A percentile compares a stretch with the other conserved stretches of the same genome.
These are phyloP conservation scores for Boloria euphrosyne DNA, from an alignment of 2,888 invertebrate genomes.

Conservation along the genomic window DNA sequence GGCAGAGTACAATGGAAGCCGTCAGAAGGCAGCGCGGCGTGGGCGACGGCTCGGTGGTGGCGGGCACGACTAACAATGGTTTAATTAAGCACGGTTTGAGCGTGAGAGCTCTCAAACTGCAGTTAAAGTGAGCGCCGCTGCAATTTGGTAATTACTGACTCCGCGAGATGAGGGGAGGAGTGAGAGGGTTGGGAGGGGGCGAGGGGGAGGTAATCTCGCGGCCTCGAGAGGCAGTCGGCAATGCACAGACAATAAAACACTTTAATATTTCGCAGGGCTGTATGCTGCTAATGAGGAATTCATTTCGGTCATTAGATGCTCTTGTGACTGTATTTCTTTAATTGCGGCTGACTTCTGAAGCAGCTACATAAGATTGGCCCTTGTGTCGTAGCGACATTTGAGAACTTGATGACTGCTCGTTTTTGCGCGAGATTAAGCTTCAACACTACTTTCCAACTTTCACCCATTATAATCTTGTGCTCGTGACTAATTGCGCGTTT, in stretches of 20 bases:
- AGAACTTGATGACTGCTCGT: slow-evolving; percentile 17
- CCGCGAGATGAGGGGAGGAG: slow-evolving; percentile 28
- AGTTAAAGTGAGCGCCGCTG: slow-evolving; percentile 51
- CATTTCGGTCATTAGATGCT: slow-evolving; percentile 42
- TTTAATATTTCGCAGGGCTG: slow-evolving; percentile 40
- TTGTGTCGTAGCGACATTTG: slow-evolving; percentile 27
- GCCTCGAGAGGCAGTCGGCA: slow-evolving; percentile 44
- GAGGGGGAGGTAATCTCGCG: slow-evolving; percentile 44
- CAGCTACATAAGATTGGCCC: slow-evolving; percentile 36
- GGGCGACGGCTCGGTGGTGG: slow-evolving; percentile 22
- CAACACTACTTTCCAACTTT: slow-evolving; percentile 20
- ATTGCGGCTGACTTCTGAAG: slow-evolving; percentile 38
- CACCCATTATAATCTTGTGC: slow-evolving; percentile 16
- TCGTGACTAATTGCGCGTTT: slow-evolving; percentile 8
- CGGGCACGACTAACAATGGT: slow-evolving; percentile 50
- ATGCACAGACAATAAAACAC: slow-evolving; percentile 44
- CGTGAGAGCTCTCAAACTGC: slow-evolving; percentile 49
- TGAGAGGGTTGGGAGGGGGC: slow-evolving; percentile 19
- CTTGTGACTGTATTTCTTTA: slow-evolving; percentile 38
- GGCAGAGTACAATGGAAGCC: background rate
- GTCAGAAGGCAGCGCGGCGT: background rate
- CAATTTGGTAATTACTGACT: slow-evolving; percentile 56
- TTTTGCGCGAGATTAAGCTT: slow-evolving; percentile 21
- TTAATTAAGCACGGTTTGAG: slow-evolving; percentile 59
- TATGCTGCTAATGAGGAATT: slow-evolving; percentile 44